A percentile compares a stretch with the other conserved stretches of the same genome.
phyloP scores from a whole-genome alignment of 2,797 vertebrate species.

The Etheostoma perlongum region DNA sequence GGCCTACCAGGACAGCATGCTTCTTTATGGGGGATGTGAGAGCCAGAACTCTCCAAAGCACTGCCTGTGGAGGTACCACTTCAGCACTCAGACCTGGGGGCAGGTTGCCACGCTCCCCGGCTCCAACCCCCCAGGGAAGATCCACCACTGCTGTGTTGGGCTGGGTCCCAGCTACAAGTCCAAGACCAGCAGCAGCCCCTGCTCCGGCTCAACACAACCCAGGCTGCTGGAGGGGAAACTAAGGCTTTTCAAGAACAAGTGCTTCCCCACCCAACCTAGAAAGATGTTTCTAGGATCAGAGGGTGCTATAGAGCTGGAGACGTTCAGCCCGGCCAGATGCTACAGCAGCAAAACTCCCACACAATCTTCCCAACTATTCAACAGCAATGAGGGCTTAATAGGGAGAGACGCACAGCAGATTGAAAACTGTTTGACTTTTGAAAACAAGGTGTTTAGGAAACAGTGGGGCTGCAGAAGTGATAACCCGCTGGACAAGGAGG shows the following conservation, averaged over 20 bases:
- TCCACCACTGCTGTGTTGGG: conserved; percentile 87
- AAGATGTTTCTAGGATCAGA: conserved; percentile 58
- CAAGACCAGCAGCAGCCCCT: background rate
- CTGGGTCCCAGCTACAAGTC: conserved; percentile 81
- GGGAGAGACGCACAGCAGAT: conserved; percentile 2
- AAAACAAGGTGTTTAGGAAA: conserved; percentile 74
- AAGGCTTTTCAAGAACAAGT: conserved; percentile 76
- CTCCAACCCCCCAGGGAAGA: conserved; percentile 79
- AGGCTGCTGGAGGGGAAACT: conserved; percentile 36
- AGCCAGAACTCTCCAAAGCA: conserved; percentile 75
- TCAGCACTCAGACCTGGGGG: conserved; percentile 83
- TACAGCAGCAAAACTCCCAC: background rate
- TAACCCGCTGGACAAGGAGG: conserved; percentile 21
- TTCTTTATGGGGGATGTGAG: conserved; percentile 88
- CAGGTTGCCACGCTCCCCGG: conserved; percentile 73
- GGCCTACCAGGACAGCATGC: conserved; percentile 87
- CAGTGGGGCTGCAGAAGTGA: conserved; percentile 53
- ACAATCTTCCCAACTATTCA: background rate
- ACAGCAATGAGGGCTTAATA: background rate
- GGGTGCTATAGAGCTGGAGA: conserved; percentile 86
- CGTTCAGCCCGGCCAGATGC: conserved; percentile 66
- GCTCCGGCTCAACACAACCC: conserved; percentile 1
- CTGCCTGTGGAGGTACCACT: conserved; percentile 87
- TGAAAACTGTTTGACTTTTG: conserved; percentile 74
- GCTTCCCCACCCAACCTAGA: conserved; percentile 66